These are phyloP conservation scores for Melanostoma scalare DNA, from an alignment of 2,888 invertebrate species.

Conservation along the genomic window DNA sequence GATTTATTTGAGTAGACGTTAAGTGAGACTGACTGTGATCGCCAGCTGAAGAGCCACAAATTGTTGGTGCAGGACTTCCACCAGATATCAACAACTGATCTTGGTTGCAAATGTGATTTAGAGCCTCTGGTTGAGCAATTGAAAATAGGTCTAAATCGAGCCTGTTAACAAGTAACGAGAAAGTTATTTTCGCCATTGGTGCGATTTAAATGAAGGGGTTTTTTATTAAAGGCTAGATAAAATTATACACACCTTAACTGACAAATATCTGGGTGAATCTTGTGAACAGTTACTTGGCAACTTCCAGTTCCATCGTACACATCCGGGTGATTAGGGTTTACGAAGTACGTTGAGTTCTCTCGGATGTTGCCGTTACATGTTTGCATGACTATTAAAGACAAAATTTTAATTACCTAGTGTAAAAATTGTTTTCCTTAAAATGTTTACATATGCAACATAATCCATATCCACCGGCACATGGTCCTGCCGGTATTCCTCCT, in stretches of 20 bases:
- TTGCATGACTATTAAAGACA: conserved; percentile 85
- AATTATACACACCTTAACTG: conserved; percentile 86
- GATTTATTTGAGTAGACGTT: not conserved
- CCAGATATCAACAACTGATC: conserved; percentile 94
- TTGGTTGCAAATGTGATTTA: conserved; percentile 90
- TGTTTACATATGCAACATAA: conserved; percentile 81
- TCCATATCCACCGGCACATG: conserved; percentile 86
- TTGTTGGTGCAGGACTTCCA: conserved; percentile 89
- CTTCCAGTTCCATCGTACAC: conserved; percentile 90
- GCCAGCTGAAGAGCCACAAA: conserved; percentile 91
- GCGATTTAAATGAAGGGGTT: not conserved
- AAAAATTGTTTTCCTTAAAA: not conserved
- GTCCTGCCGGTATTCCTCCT: conserved; percentile 89
- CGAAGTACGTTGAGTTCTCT: conserved; percentile 93
- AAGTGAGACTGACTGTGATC: conserved; percentile 87
- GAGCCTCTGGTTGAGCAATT: conserved; percentile 88
- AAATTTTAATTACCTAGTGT: not conserved
- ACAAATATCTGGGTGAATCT: conserved; percentile 90
- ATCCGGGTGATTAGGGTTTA: conserved; percentile 91
- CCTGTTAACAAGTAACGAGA: conserved; percentile 80
- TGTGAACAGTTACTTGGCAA: conserved; percentile 91
- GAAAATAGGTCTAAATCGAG: conserved; percentile 91
- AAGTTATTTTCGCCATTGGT: not conserved
- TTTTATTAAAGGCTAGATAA: not conserved
- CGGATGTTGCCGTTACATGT: conserved; percentile 90